These are phyloP conservation scores for Odocoileus hemionus DNA, from an alignment of 2,113 vertebrate genomes.

Conservation along the genomic window DNA sequence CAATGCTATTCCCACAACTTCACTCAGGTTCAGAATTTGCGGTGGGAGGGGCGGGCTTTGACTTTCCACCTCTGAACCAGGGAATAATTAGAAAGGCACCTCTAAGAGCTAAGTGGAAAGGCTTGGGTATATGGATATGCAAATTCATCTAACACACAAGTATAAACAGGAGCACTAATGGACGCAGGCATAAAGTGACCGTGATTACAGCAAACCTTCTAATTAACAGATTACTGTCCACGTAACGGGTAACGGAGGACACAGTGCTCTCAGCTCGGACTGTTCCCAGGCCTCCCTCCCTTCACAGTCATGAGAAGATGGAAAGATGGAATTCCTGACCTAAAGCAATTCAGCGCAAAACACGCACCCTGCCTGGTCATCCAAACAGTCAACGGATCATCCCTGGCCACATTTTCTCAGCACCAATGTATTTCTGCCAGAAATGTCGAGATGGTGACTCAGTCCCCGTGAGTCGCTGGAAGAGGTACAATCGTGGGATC, in stretches of 20 bases:
- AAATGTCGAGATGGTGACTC: neutral
- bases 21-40: neutral
- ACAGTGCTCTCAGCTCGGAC: neutral
- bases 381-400: neutral
- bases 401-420: neutral
- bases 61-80: neutral
- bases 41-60: neutral
- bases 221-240: conserved; percentile 8
- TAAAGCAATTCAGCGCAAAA: neutral
- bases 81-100: neutral
- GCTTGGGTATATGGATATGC: neutral
- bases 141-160: neutral
- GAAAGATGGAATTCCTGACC: neutral
- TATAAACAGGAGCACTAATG: neutral
- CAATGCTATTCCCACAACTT: neutral
- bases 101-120: neutral
- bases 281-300: neutral
- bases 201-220: neutral
- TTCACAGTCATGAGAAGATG: neutral
- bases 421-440: neutral
- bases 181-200: neutral
- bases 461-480: rapidly evolving
- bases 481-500: neutral
- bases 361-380: neutral
- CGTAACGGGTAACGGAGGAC: neutral